Evolutionary conservation across 2,888 invertebrate species (phyloP).

Genomic region (Zhuqinia jingwanae): DNA sequence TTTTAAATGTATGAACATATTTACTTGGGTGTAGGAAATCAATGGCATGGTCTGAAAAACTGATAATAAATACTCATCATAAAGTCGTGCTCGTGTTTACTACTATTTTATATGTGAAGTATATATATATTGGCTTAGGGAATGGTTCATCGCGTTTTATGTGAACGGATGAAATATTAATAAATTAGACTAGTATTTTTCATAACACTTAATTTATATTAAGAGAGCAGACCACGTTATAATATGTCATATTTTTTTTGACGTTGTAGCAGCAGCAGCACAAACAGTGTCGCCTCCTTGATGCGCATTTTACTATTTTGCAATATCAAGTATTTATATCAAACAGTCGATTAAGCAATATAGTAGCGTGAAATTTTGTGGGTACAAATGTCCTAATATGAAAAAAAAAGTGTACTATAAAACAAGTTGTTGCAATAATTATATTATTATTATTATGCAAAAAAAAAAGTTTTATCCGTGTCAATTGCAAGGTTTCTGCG

Average conservation of each 20-base stretch:
- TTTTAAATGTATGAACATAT: not conserved
- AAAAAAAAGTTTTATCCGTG: conserved; percentile 26
- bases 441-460: too few relatives aligned
- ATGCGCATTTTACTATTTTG: conserved; percentile 35
- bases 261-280: too few relatives aligned
- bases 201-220: not conserved
- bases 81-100: not conserved
- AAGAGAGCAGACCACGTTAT: not conserved
- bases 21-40: conserved; percentile 2
- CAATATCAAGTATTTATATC: conserved; percentile 16
- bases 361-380: not conserved
- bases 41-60: not conserved
- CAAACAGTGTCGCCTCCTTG: too few relatives aligned
- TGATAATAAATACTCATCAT: not conserved
- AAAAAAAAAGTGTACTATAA: not conserved
- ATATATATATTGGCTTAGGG: conserved; percentile 2
- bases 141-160: not conserved
- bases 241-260: too few relatives aligned
- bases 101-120: too few relatives aligned
- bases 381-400: conserved; percentile 1
- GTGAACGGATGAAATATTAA: not conserved
- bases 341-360: conserved; percentile 3
- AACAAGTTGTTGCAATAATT: conserved; percentile 32
- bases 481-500: conserved; percentile 44
- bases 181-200: conserved; percentile 5